Evolutionary conservation across 1,140 invertebrate genomes (phyloP).

Genomic region (Sminthurinus signatus): DNA sequence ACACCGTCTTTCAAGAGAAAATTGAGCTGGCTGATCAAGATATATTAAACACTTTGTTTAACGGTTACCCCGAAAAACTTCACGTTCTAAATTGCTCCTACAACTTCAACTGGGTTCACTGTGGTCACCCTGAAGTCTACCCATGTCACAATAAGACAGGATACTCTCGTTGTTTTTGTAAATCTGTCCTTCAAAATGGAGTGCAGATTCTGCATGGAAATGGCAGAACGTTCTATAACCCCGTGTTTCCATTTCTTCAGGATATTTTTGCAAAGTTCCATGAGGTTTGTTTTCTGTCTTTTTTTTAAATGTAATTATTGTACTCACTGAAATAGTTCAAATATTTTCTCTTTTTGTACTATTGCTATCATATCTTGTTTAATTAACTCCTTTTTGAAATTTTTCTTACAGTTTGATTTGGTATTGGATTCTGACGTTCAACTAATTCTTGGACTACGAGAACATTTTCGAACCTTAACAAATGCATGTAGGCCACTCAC

Average conservation of each 20-base stretch:
- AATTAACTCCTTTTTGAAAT: too few species aligned
- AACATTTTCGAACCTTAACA: not conserved
- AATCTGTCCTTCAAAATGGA: conserved; percentile 69
- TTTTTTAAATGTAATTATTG: not conserved
- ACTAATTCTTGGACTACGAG: not conserved
- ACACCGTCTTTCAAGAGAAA: conserved; percentile 74
- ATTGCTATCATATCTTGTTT: too few species aligned
- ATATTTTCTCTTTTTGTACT: too few species aligned
- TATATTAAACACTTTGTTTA: conserved; percentile 93
- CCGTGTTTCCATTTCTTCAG: not conserved
- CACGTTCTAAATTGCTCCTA: conserved; percentile 62
- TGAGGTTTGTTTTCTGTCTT: not conserved
- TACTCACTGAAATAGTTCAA: too few species aligned
- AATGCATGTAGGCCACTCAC: not conserved
- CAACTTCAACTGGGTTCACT: conserved; percentile 68
- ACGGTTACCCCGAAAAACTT: conserved; percentile 78
- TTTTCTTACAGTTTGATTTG: too few species aligned
- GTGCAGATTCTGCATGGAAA: conserved; percentile 81
- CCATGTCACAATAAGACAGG: too few species aligned
- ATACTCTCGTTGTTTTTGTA: conserved; percentile 67
- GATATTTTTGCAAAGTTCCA: not conserved
- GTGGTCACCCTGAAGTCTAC: conserved; percentile 48
- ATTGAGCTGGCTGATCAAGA: conserved; percentile 96
- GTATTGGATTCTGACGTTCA: not conserved
- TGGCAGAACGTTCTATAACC: conserved; percentile 62